Evolutionary conservation across 2,797 vertebrate genomes (phyloP).

Genomic region (Numenius phaeopus): DNA sequence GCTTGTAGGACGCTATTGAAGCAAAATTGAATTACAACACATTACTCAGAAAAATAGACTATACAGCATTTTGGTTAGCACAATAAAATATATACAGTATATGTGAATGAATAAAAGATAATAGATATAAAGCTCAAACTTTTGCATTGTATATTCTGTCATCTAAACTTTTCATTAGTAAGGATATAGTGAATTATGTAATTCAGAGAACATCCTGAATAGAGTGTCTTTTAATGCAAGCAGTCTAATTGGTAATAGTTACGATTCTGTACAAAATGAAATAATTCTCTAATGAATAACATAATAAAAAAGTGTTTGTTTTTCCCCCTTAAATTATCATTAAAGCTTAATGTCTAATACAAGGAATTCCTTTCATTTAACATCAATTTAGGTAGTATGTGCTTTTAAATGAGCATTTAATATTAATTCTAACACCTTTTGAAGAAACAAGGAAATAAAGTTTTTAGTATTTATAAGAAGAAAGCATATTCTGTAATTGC

Average conservation of each 20-base stretch:
- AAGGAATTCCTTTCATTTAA: conserved; percentile 54
- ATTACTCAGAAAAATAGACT: conserved; percentile 12
- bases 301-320: conserved; percentile 53
- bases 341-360: conserved; percentile 62
- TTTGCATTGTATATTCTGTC: conserved; percentile 5
- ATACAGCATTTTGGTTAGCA: conserved; percentile 12
- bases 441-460: conserved; percentile 59
- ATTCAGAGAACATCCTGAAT: conserved; percentile 29
- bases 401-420: conserved; percentile 51
- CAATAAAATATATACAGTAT: neutral
- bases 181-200: conserved; percentile 24
- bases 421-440: conserved; percentile 62
- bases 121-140: neutral
- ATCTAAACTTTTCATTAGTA: conserved; percentile 61
- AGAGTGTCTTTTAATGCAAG: conserved; percentile 40
- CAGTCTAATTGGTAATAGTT: conserved; percentile 48
- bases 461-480: conserved; percentile 56
- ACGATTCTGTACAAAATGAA: conserved; percentile 41
- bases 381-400: conserved; percentile 37
- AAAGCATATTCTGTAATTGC: conserved; percentile 73
- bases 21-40: neutral
- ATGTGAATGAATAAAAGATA: conserved; percentile 2
- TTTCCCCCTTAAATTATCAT: conserved; percentile 46
- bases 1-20: neutral
- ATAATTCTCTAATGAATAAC: conserved; percentile 61